These are phyloP conservation scores for Oryctolagus cuniculus DNA, from an alignment of 2,113 vertebrate genomes.

Conservation along the genomic window mOryCun1.1 NC_091436.1:18216501-18217000, in stretches of 20 bases:
- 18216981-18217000: background rate
- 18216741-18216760: background rate
- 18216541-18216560: too few relatives aligned
- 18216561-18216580: too few relatives aligned
- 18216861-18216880: background rate
- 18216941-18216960: background rate
- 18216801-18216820: constrained; percentile 43
- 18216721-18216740: background rate
- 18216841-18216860: background rate
- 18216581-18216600: too few relatives aligned
- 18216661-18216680: too few relatives aligned
- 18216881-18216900: background rate
- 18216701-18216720: too few relatives aligned
- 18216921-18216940: background rate
- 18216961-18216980: constrained; percentile 5
- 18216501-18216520: too few relatives aligned
- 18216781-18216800: background rate
- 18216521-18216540: too few relatives aligned
- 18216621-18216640: too few relatives aligned
- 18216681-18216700: too few relatives aligned
- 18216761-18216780: background rate
- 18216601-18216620: too few relatives aligned
- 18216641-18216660: too few relatives aligned
- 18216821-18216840: constrained; percentile 36
- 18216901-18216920: background rate